Percentiles rank a stretch among this genome's conserved stretches.
Evolutionary conservation across 2,888 invertebrate species (phyloP).

Genomic region (Tupiocoris notatus): DNA sequence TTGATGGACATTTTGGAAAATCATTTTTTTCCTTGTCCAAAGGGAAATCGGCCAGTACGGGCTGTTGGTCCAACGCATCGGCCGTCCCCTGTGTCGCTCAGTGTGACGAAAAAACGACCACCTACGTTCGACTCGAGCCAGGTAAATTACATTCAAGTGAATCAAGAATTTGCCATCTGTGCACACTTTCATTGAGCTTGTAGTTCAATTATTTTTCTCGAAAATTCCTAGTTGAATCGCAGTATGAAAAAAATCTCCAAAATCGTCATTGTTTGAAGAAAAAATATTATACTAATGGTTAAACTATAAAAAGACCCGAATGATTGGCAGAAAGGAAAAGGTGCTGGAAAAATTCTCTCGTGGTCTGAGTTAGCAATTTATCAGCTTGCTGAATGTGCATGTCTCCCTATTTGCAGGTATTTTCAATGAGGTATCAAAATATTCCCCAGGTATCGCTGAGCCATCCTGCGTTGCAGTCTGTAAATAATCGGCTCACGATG

Average conservation of each 20-base stretch:
- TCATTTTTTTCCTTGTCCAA: neutral
- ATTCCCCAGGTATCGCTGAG: neutral
- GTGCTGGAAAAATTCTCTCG: no score
- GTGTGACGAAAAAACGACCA: conserved; percentile 42
- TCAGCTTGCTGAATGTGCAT: no score
- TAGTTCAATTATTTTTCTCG: no score
- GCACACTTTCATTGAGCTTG: no score
- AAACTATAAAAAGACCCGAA: no score
- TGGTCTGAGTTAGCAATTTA: no score
- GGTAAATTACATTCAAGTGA: neutral
- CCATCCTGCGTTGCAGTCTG: neutral
- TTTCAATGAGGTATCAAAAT: neutral
- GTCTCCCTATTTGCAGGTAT: neutral
- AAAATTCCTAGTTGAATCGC: no score
- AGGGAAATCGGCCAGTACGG: conserved; percentile 43
- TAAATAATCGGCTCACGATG: neutral
- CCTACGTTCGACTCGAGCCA: conserved; percentile 17
- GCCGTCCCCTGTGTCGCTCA: conserved; percentile 41
- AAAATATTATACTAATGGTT: no score
- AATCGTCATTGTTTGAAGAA: no score
- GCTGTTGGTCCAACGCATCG: conserved; percentile 45
- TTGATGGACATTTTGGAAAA: neutral
- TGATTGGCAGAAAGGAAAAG: no score
- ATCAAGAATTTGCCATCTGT: no score
- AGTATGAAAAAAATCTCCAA: no score